Evolutionary conservation across 2,113 vertebrate species (phyloP).

Genomic region (Peromyscus leucopus): DNA sequence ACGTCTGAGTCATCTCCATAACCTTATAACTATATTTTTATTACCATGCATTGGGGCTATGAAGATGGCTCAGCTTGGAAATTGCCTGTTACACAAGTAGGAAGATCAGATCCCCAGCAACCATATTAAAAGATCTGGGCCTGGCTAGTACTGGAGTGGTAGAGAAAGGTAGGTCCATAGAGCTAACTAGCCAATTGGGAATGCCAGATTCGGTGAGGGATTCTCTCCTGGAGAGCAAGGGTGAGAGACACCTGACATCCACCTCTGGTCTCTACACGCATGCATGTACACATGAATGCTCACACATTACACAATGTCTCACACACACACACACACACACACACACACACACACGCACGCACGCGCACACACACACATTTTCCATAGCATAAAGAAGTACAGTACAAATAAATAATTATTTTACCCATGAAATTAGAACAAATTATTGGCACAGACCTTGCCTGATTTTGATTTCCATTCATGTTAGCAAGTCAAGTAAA

Average conservation of each 20-base stretch:
- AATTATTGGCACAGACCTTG: not conserved
- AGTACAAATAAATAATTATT: slow-evolving; percentile 15
- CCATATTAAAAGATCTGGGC: not conserved
- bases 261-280: not conserved
- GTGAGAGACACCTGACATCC: not conserved
- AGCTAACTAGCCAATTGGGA: no score
- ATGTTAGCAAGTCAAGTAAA: not conserved
- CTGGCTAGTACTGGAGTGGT: no score
- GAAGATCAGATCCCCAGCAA: not conserved
- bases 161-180: not conserved
- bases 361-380: not conserved
- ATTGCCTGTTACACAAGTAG: not conserved
- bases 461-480: slow-evolving; percentile 47
- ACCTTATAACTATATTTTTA: not conserved
- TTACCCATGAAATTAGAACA: not conserved
- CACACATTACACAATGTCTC: not conserved
- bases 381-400: not conserved
- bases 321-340: not conserved
- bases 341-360: not conserved
- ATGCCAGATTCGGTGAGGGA: not conserved
- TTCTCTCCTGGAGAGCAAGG: not conserved
- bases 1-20: not conserved
- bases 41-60: not conserved
- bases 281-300: not conserved
- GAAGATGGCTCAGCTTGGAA: not conserved